phyloP scores from a whole-genome alignment of 2,888 invertebrate genomes.

The Buathra laborator region DNA sequence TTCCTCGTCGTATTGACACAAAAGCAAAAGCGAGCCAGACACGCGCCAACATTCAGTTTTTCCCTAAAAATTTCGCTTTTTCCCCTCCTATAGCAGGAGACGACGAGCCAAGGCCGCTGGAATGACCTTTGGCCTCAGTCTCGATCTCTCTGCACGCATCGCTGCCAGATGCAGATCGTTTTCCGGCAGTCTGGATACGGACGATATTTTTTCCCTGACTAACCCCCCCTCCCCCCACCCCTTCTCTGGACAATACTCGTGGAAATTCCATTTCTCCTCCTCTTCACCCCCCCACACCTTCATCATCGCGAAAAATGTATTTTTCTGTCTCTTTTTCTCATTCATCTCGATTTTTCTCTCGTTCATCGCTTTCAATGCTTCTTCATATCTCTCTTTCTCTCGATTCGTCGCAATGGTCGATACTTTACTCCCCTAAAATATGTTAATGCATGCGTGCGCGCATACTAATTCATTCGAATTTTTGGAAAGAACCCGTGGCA shows the following conservation, averaged over 20 bases:
- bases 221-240: slow-evolving; percentile 66
- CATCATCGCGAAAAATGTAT: slow-evolving; percentile 54
- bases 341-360: slow-evolving; percentile 68
- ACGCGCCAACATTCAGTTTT: slow-evolving; percentile 73
- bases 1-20: slow-evolving; percentile 56
- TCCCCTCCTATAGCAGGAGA: slow-evolving; percentile 69
- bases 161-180: slow-evolving; percentile 77
- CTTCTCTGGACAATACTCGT: slow-evolving; percentile 76
- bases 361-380: slow-evolving; percentile 56
- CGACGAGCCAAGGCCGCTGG: slow-evolving; percentile 79
- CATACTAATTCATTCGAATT: slow-evolving; percentile 84
- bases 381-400: slow-evolving; percentile 48
- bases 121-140: slow-evolving; percentile 63
- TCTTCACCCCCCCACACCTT: slow-evolving; percentile 6
- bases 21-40: slow-evolving; percentile 47
- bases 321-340: slow-evolving; percentile 68
- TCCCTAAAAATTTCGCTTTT: slow-evolving; percentile 75
- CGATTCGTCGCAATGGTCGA: slow-evolving; percentile 77
- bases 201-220: slow-evolving; percentile 48
- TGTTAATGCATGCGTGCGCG: slow-evolving; percentile 80
- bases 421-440: slow-evolving; percentile 80
- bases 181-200: slow-evolving; percentile 53
- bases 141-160: slow-evolving; percentile 42
- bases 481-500: slow-evolving; percentile 75
- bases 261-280: slow-evolving; percentile 79